Percentiles rank a stretch among this genome's conserved stretches.
Evolutionary conservation across 2,888 invertebrate genomes (phyloP).

Genomic region (Zootermopsis nevadensis): DNA sequence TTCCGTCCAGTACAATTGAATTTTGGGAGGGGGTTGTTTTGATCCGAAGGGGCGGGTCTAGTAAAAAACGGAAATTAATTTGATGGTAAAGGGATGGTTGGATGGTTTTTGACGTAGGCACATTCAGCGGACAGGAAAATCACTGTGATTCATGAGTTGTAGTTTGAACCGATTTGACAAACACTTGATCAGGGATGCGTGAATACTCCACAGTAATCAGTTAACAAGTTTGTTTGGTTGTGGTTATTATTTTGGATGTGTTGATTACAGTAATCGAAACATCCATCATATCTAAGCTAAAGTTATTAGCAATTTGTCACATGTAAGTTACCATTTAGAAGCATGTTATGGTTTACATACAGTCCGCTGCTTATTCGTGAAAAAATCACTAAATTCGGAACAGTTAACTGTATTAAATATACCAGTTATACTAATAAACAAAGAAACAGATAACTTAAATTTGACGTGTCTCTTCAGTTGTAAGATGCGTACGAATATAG

Average conservation of each 20-base stretch:
- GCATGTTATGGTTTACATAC: too few relatives aligned
- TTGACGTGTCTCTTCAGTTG: too few relatives aligned
- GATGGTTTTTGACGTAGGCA: not conserved
- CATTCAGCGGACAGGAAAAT: slow-evolving; percentile 8
- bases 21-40: not conserved
- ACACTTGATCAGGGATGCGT: not conserved
- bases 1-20: not conserved
- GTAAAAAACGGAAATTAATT: not conserved
- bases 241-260: not conserved
- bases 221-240: not conserved
- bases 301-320: too few relatives aligned
- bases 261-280: not conserved
- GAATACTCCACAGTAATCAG: not conserved
- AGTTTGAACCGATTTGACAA: not conserved
- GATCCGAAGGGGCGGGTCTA: not conserved
- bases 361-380: too few relatives aligned
- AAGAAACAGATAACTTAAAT: too few relatives aligned
- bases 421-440: too few relatives aligned
- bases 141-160: not conserved
- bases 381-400: too few relatives aligned
- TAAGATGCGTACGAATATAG: too few relatives aligned
- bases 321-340: too few relatives aligned
- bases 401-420: too few relatives aligned
- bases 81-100: not conserved
- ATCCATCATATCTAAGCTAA: not conserved